Percentiles rank a stretch among this genome's conserved stretches.
These are phyloP conservation scores for Apodemia duryi DNA, from an alignment of 2,888 invertebrate genomes.

Conservation along the genomic window DNA sequence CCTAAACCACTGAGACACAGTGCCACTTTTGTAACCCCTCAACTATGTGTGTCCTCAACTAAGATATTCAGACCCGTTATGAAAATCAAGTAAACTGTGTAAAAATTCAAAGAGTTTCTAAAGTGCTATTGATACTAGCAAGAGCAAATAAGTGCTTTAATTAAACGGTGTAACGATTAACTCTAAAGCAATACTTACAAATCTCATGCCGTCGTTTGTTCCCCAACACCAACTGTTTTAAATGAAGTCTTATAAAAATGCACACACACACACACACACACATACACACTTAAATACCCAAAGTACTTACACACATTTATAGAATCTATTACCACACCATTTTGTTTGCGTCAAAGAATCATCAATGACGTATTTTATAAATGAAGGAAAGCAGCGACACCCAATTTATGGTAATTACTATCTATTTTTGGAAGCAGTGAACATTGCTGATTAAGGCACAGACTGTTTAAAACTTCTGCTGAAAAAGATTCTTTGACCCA, in stretches of 20 bases:
- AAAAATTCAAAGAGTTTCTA: slow-evolving; percentile 22
- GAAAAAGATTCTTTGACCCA: slow-evolving; percentile 57
- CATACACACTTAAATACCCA: slow-evolving; percentile 34
- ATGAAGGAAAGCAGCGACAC: slow-evolving; percentile 20
- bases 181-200: slow-evolving; percentile 63
- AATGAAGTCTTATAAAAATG: slow-evolving; percentile 49
- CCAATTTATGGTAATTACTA: slow-evolving; percentile 18
- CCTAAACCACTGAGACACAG: slow-evolving; percentile 41
- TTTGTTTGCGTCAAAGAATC: slow-evolving; percentile 61
- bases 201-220: slow-evolving; percentile 60
- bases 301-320: slow-evolving; percentile 42
- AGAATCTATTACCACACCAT: slow-evolving; percentile 49
- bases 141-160: slow-evolving; percentile 33
- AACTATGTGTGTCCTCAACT: slow-evolving; percentile 20
- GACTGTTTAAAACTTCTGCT: slow-evolving; percentile 30
- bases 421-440: slow-evolving; percentile 23
- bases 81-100: not conserved
- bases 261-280: slow-evolving; percentile 57
- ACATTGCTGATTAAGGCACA: slow-evolving; percentile 36
- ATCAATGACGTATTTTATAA: not conserved
- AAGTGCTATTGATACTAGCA: slow-evolving; percentile 30
- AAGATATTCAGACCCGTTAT: not conserved
- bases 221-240: slow-evolving; percentile 72
- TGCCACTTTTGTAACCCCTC: slow-evolving; percentile 17
- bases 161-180: slow-evolving; percentile 38